These are phyloP conservation scores for Acanthaster planci DNA, from an alignment of 35 echinoderm and acorn worm species.

Conservation along the genomic window DNA sequence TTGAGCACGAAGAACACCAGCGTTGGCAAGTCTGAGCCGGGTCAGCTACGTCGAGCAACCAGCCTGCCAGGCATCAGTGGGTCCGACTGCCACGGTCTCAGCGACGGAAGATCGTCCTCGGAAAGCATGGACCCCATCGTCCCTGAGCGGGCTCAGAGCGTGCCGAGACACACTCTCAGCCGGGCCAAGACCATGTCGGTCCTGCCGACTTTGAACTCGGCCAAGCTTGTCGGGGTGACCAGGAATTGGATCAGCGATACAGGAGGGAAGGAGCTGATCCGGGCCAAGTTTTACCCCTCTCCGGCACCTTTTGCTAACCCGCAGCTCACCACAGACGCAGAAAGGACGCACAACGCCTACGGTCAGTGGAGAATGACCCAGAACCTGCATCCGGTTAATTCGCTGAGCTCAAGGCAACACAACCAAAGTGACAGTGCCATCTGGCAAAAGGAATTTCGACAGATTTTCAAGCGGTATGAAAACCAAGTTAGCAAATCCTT, in stretches of 20 bases:
- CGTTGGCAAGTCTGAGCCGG: not conserved
- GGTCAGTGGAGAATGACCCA: not conserved
- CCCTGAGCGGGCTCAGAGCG: not conserved
- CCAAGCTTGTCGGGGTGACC: conserved; percentile 19
- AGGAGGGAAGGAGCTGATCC: conserved; percentile 24
- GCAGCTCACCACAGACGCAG: conserved; percentile 1
- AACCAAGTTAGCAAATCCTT: conserved; percentile 60
- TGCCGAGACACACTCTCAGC: not conserved
- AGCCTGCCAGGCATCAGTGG: not conserved
- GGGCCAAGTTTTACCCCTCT: conserved; percentile 46
- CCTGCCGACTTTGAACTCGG: not conserved
- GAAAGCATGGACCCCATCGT: not conserved
- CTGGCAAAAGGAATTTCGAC: conserved; percentile 43
- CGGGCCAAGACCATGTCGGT: not conserved
- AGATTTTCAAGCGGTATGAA: conserved; percentile 72
- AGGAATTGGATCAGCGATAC: conserved; percentile 18
- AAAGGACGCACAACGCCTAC: not conserved
- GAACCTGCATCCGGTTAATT: not conserved
- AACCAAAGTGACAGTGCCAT: not conserved
- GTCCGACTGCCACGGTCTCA: not conserved
- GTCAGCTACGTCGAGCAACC: not conserved
- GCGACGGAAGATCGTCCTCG: not conserved
- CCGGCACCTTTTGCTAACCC: conserved; percentile 25
- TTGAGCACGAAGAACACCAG: not conserved
- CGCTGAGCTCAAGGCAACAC: not conserved